Conservation (phyloP, 2,888 invertebrate species). For the Ichneumoninae sp. region DNA sequence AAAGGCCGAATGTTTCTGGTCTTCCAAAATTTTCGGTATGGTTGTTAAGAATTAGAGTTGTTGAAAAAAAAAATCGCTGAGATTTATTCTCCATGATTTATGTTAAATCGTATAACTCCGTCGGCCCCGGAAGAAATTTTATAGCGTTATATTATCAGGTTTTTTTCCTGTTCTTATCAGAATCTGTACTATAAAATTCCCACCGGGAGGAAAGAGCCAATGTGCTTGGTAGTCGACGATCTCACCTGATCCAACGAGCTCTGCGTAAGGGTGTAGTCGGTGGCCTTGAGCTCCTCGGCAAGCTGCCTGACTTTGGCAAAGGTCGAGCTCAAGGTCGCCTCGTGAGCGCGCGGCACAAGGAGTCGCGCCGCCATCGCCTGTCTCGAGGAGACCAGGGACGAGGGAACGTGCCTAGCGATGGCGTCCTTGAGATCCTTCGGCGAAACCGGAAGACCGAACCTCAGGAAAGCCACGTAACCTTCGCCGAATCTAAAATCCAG, state of each 20-base stretch:
- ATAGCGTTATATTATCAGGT: neutral
- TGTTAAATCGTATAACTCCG: too few relatives aligned
- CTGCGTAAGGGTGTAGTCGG: slow-evolving; percentile 87
- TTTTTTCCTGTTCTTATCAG: neutral
- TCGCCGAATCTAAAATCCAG: slow-evolving; percentile 85
- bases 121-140: neutral
- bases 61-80: too few relatives aligned
- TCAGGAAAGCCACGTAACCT: slow-evolving; percentile 85
- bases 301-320: slow-evolving; percentile 85
- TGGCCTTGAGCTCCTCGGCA: slow-evolving; percentile 85
- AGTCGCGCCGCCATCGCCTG: slow-evolving; percentile 85
- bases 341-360: slow-evolving; percentile 84
- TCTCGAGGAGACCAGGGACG: slow-evolving; percentile 83
- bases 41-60: too few relatives aligned
- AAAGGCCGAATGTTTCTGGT: too few relatives aligned
- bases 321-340: slow-evolving; percentile 84
- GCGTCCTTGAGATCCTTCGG: slow-evolving; percentile 79
- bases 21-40: too few relatives aligned
- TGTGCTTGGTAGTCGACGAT: slow-evolving; percentile 14
- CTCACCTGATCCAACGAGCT: slow-evolving; percentile 87
- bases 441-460: slow-evolving; percentile 78
- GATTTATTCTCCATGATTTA: too few relatives aligned
- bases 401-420: slow-evolving; percentile 80
- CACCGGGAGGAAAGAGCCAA: neutral
- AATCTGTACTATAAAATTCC: neutral